Conservation (phyloP, 1,140 invertebrate species). For the Aleiodes sp. region DNA sequence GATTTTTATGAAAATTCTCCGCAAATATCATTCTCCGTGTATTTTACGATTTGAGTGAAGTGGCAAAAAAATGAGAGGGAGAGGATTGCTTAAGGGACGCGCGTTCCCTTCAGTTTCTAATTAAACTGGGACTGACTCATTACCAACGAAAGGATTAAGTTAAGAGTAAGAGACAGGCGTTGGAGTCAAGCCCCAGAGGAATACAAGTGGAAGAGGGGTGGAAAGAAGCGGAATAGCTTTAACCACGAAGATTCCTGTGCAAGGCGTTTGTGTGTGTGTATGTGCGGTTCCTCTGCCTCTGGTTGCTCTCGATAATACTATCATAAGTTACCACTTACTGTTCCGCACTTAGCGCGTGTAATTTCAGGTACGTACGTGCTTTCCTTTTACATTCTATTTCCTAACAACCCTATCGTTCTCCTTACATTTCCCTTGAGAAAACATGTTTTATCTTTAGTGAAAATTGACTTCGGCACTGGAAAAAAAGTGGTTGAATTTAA, state of each 20-base stretch:
- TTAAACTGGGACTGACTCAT: conserved; percentile 39
- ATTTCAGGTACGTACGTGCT: conserved; percentile 1
- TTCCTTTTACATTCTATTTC: conserved; percentile 2
- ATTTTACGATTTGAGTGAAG: neutral
- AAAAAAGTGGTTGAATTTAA: too few relatives aligned
- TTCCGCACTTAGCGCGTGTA: conserved; percentile 26
- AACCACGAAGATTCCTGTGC: neutral
- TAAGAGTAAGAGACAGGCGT: conserved; percentile 12
- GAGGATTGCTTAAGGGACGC: neutral
- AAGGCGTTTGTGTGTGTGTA: neutral
- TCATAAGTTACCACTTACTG: conserved; percentile 26
- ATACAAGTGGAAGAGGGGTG: conserved; percentile 19
- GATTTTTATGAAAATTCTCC: too few relatives aligned
- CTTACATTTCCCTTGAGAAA: neutral
- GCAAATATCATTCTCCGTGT: too few relatives aligned
- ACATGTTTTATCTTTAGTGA: too few relatives aligned
- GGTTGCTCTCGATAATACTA: conserved; percentile 32
- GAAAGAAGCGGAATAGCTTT: neutral
- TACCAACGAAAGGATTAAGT: conserved; percentile 36
- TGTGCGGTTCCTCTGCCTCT: neutral
- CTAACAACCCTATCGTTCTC: neutral
- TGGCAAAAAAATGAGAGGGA: neutral
- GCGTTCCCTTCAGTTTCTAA: conserved; percentile 29
- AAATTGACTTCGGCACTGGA: neutral
- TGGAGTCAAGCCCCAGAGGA: neutral